Percentiles rank a stretch among this genome's conserved stretches.
Conservation (phyloP, 1,140 invertebrate species). For the Druon quercuslanigerum region DNA sequence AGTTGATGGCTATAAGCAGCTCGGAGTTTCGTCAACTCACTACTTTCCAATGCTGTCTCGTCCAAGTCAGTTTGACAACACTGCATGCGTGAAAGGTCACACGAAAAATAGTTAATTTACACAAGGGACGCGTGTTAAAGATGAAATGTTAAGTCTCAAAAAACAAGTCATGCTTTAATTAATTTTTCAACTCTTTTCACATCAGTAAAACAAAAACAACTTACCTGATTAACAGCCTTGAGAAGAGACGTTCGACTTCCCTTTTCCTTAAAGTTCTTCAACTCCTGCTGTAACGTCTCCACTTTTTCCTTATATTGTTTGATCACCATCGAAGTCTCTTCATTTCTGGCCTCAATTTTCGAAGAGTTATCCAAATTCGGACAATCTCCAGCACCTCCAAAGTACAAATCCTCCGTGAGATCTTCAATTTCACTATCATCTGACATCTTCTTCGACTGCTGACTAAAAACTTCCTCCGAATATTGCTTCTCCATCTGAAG, state of each 20-base stretch:
- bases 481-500: constrained; percentile 86
- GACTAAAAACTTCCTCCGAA: constrained; percentile 83
- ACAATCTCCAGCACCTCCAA: constrained; percentile 51
- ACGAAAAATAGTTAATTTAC: constrained; percentile 53
- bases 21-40: constrained; percentile 64
- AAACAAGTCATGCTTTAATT: not conserved
- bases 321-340: constrained; percentile 34
- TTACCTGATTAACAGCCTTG: constrained; percentile 62
- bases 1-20: constrained; percentile 69
- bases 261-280: constrained; percentile 74
- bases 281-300: constrained; percentile 67
- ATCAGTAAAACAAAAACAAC: constrained; percentile 24
- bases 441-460: constrained; percentile 80
- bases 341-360: constrained; percentile 37
- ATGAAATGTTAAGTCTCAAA: not conserved
- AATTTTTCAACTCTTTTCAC: not conserved
- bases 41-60: constrained; percentile 61
- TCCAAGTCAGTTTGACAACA: constrained; percentile 71
- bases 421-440: constrained; percentile 71
- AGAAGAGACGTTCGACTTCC: constrained; percentile 38
- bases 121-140: not conserved
- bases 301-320: constrained; percentile 71
- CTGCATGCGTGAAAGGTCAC: constrained; percentile 63
- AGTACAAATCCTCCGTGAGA: constrained; percentile 67
- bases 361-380: constrained; percentile 42